These are phyloP conservation scores for Ibidorhyncha struthersii DNA, from an alignment of 2,113 vertebrate species.

Conservation along the genomic window DNA sequence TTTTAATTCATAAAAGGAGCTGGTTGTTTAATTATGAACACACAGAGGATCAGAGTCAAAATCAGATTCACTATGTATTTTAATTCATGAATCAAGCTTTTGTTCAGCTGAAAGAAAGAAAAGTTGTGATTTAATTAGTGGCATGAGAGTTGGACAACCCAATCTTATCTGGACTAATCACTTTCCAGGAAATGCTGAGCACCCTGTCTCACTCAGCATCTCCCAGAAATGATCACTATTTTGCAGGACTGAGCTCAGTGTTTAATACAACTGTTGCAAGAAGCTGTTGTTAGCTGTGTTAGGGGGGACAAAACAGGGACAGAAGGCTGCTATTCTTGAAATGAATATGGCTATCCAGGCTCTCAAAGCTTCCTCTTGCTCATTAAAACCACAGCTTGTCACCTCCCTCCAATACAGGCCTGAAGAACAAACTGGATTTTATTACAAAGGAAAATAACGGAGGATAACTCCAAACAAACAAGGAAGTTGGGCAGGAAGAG, in stretches of 20 bases:
- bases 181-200: background rate
- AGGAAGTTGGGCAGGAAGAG: background rate
- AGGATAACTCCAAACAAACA: background rate
- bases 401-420: background rate
- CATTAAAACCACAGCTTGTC: background rate
- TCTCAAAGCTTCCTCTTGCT: background rate
- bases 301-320: background rate
- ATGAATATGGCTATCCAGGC: background rate
- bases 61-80: conserved; percentile 8
- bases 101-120: background rate
- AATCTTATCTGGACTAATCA: conserved; percentile 1
- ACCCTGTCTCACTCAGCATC: background rate
- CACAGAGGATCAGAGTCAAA: conserved; percentile 5
- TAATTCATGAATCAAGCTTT: conserved; percentile 29
- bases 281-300: background rate
- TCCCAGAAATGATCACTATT: conserved; percentile 37
- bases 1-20: background rate
- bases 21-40: conserved; percentile 11
- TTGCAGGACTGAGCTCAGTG: background rate
- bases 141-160: background rate
- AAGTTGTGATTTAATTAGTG: conserved; percentile 29
- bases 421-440: background rate
- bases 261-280: background rate
- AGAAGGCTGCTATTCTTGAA: background rate
- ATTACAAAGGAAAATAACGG: background rate